Conservation (phyloP, 2,888 invertebrate species). For the Zootermopsis nevadensis region DNA sequence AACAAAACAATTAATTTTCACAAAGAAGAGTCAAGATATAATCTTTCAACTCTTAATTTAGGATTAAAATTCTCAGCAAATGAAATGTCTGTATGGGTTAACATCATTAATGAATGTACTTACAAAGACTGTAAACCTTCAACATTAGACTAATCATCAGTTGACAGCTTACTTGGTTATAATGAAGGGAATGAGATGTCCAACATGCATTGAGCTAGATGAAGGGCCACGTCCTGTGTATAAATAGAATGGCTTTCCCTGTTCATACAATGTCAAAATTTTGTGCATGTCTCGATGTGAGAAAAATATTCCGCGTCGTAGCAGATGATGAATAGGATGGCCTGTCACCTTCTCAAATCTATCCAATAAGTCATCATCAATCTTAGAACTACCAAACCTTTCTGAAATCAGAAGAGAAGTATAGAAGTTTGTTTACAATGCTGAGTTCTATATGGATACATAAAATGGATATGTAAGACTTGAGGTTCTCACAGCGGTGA, state of each 20-base stretch:
- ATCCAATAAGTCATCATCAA: conserved; percentile 85
- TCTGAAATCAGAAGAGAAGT: conserved; percentile 72
- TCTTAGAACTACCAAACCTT: conserved; percentile 92
- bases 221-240: conserved; percentile 98
- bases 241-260: conserved; percentile 93
- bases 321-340: conserved; percentile 86
- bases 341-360: conserved; percentile 91
- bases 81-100: background rate
- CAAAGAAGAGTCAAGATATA: conserved; percentile 55
- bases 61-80: background rate
- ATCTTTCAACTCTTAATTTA: background rate
- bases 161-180: conserved; percentile 81
- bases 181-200: conserved; percentile 96
- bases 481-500: too few relatives aligned
- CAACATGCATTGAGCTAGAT: conserved; percentile 94
- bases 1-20: too few relatives aligned
- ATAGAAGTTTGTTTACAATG: conserved; percentile 49
- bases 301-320: conserved; percentile 95
- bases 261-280: conserved; percentile 86
- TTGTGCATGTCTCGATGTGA: conserved; percentile 94
- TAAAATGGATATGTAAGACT: too few relatives aligned
- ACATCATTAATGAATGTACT: too few relatives aligned
- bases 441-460: background rate
- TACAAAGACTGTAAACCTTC: too few relatives aligned
- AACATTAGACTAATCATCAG: too few relatives aligned